phyloP scores from a whole-genome alignment of 2,888 invertebrate species.

The Acanthopleura granulata region DNA sequence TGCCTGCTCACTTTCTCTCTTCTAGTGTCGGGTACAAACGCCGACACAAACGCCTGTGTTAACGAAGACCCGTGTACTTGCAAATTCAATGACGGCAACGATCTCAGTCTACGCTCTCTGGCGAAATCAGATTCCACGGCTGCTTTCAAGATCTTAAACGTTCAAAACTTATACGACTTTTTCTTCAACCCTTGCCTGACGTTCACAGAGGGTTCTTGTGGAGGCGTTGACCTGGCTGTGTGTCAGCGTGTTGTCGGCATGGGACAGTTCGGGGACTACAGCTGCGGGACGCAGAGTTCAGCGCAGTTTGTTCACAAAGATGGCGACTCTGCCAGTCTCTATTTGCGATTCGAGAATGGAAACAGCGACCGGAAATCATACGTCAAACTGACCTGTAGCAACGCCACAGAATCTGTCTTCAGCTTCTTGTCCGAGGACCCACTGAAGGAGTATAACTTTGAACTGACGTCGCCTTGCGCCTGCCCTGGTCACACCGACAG shows the following conservation, averaged over 20 bases:
- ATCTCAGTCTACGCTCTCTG: not conserved
- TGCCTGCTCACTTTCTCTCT: too few species aligned
- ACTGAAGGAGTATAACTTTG: not conserved
- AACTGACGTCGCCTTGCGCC: constrained; percentile 8
- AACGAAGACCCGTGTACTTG: not conserved
- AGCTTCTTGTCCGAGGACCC: not conserved
- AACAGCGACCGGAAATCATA: not conserved
- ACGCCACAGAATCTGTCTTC: not conserved
- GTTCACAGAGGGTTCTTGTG: not conserved
- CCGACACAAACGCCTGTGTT: constrained; percentile 6
- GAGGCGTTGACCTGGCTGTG: not conserved
- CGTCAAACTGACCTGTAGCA: not conserved
- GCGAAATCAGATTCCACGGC: not conserved
- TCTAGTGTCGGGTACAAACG: not conserved
- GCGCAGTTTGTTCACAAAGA: not conserved
- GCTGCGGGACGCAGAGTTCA: not conserved
- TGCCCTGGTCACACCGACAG: not conserved
- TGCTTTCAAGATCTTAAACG: not conserved
- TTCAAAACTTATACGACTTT: not conserved
- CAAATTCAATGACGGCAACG: not conserved
- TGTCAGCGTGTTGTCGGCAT: not conserved
- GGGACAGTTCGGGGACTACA: not conserved
- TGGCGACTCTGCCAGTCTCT: not conserved
- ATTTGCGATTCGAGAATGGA: not conserved
- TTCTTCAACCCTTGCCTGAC: not conserved